Base-by-base conservation (phyloP, 53 echinoderm and acorn worm species). In the Arbacia lixula region DNA sequence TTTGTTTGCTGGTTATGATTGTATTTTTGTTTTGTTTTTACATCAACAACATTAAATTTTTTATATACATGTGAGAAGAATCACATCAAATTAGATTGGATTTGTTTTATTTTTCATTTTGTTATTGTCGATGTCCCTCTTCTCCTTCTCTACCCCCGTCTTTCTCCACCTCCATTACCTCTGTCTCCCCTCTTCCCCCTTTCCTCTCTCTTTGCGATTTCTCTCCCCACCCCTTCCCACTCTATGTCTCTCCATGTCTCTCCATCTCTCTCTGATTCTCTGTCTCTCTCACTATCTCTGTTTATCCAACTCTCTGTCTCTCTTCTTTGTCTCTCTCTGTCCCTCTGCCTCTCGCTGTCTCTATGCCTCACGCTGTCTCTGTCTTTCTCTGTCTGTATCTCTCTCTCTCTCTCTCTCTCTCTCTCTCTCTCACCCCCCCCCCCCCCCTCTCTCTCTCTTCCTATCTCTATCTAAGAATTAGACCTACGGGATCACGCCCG, bases 1-100 rank as follows among this genome's bases (percentile, higher is more conserved):
- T 42, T 36, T 66, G 66, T 22, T 26, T 62, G 62, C 28, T 69
- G 69, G 69, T n/a, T n/a, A n/a, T n/a, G n/a, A n/a, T n/a, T n/a
- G n/a, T n/a, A n/a, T n/a, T n/a, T n/a, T n/a, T n/a, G n/a, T n/a
- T n/a, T n/a, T n/a, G n/a, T n/a, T n/a, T n/a, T n/a, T n/a, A n/a
- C n/a, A n/a, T n/a, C n/a, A n/a, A n/a, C n/a, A n/a, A n/a, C n/a
- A n/a, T n/a, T n/a, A n/a, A n/a, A n/a, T n/a, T n/a, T n/a, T n/a
- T n/a, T n/a, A n/a, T n/a, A n/a, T n/a, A n/a, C n/a, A n/a, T n/a
- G n/a, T n/a, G n/a, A n/a, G n/a, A n/a, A n/a, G n/a, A n/a, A n/a
- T n/a, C n/a, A n/a, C n/a, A n/a, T n/a, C n/a, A n/a, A n/a, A n/a
- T n/a, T n/a, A n/a, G n/a, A n/a, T n/a, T n/a, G n/a, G n/a, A n/a